Evolutionary conservation across 2,888 invertebrate species (phyloP), one percentile per base, ranked within the genome.

Genomic region (Leptopterna dolabrata): DNA sequence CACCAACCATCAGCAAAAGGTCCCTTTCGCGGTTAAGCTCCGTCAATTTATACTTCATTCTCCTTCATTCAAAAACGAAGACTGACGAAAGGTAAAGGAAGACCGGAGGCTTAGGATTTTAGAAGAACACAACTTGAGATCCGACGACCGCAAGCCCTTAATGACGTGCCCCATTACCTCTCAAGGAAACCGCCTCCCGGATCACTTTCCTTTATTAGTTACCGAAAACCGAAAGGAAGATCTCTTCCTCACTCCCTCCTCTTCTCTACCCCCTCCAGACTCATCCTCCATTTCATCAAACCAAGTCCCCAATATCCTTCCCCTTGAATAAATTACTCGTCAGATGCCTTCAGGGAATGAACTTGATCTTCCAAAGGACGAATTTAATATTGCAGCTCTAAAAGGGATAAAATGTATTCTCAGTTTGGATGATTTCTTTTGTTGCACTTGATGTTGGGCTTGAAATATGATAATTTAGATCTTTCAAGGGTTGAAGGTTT

Each of bases 121-220:
- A 73, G 73, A 36, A 41, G 36, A 41, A 73, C 73, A 36, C 73
- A 73, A 36, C n/a, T 73, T 30, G 0, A 19, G 73, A 36, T 71
- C 29, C 71, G 36, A 71, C 73, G 29, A 16, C 63, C 63, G 41
- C 36, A 30, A 73, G 41, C 73, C 36, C 36, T 73, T 73, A 73
- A 73, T 73, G 73, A 73, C 73, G 73, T 73, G 36, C 73, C 73
- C 73, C 73, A 73, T 73, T 73, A 73, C 73, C 73, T 73, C 6
- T 7, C 13, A 30, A 73, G 73, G 29, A n/a, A 73, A 73, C 73
- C 73, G 73, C 73, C 73, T 29, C 30, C 73, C 7, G 73, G 41
- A 73, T 73, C 73, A 30, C 30, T 36, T 73, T 41, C 73, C 73
- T 73, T 73, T 73, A 73, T 73, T 73, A 73, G 73, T 73, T 73